Base-by-base conservation (phyloP, 2,888 invertebrate genomes). In the Rotaria sp. region DNA sequence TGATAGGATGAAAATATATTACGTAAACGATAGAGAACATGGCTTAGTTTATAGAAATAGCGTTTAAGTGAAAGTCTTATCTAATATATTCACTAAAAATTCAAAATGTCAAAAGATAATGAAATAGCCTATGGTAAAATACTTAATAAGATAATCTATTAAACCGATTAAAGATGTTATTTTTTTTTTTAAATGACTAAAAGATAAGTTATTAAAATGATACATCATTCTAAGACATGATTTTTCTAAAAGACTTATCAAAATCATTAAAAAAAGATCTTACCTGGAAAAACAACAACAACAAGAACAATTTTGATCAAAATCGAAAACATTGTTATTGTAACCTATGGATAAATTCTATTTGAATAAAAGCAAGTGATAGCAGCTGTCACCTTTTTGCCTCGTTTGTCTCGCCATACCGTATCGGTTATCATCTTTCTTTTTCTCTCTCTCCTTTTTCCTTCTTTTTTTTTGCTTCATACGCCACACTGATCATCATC, bases 381-480 rank as follows among this genome's bases (percentile, higher is more conserved):
- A 67, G 67, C 67, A 67, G 67, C 35, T 35, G 67, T 67, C 67
- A 67, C 67, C 67, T 67, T 35, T n/a, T 35, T 35, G 35, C 67
- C 35, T 67, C 35, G 67, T 67, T 35, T 67, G 67, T 67, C 67
- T 67, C 67, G 67, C 67, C 67, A 21, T 67, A 67, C 18, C 30
- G 67, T 67, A 67, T 67, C 67, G 67, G 67, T 67, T 67, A 67
- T 35, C 67, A 67, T 67, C 67, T 67, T 35, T 67, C 24, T 67
- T 35, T 52, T 21, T 24, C 52, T 52, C 41, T 41, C 41, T 41
- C 41, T 52, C 52, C 2, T 21, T 52, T 8, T 52, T 24, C 24
- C 52, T 52, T 15, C 15, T 48, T 48, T 57, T 15, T n/a, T 13
- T 30, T 30, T 30, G 35, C 38, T 67, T 30, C 67, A 26, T 35